phyloP scores from a whole-genome alignment of 2,888 invertebrate genomes.

The Cerastis leucographa region DNA sequence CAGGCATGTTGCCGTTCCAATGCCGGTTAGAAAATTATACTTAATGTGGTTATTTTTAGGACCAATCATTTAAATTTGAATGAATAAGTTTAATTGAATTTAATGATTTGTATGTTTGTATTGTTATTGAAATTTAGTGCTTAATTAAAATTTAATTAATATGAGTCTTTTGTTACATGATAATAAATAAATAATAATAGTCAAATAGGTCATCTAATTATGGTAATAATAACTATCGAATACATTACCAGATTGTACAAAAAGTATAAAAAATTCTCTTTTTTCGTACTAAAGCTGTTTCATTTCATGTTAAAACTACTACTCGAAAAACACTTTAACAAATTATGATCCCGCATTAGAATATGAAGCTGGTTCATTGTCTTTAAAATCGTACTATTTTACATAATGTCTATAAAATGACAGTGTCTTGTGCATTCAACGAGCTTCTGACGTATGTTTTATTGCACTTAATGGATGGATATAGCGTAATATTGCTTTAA shows the following conservation, averaged over 20 bases:
- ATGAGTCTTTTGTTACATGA: no score
- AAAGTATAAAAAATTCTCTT: not conserved
- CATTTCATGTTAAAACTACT: not conserved
- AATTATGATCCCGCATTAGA: constrained; percentile 11
- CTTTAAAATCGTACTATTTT: constrained; percentile 8
- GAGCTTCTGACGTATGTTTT: constrained; percentile 4
- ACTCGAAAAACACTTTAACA: constrained; percentile 26
- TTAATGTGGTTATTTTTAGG: no score
- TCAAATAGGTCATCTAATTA: not conserved
- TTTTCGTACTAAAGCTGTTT: not conserved
- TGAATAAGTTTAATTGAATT: no score
- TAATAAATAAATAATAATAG: no score
- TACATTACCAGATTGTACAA: not conserved
- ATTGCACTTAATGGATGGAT: constrained; percentile 3
- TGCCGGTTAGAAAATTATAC: no score
- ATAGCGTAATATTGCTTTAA: constrained; percentile 13
- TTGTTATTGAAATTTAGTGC: no score
- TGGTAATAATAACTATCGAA: not conserved
- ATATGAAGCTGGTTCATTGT: constrained; percentile 4
- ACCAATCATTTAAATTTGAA: no score
- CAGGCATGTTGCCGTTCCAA: no score
- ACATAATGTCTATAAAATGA: constrained; percentile 29
- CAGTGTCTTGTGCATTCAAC: constrained; percentile 8
- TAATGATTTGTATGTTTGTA: no score
- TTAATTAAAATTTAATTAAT: no score